phyloP scores from a whole-genome alignment of 2,113 vertebrate genomes.

The Rostratula benghalensis region DNA sequence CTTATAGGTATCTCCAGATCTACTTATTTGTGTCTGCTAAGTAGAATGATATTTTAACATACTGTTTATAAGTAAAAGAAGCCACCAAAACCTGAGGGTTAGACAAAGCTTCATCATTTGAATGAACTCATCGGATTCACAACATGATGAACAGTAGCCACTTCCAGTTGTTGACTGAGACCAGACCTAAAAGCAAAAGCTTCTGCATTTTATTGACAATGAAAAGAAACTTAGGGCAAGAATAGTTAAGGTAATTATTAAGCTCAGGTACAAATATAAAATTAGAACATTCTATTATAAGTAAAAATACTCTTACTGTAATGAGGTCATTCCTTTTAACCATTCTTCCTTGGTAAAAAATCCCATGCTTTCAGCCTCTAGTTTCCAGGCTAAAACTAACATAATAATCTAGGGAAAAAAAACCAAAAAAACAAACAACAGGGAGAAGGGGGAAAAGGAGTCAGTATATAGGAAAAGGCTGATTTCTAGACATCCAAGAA shows the following conservation, averaged over 20 bases:
- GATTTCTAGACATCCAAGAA: constrained; percentile 1
- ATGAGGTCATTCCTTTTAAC: constrained; percentile 93
- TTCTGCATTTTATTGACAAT: not conserved
- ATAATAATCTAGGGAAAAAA: constrained; percentile 86
- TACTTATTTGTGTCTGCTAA: not conserved
- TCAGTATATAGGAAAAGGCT: constrained; percentile 10
- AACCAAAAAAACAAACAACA: not conserved
- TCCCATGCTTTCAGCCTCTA: constrained; percentile 95
- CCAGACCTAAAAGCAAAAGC: not conserved
- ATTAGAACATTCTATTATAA: not conserved
- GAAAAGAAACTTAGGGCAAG: not conserved
- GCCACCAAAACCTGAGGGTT: not conserved
- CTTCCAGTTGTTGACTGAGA: not conserved
- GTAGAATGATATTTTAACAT: not conserved
- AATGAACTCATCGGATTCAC: not conserved
- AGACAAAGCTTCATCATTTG: not conserved
- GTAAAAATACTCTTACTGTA: constrained; percentile 86
- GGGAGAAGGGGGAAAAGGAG: not conserved
- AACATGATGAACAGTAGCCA: not conserved
- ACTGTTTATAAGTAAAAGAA: not conserved
- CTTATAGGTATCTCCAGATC: not conserved
- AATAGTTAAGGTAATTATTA: not conserved
- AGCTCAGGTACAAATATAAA: not conserved
- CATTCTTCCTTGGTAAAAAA: constrained; percentile 99
- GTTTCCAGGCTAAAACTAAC: constrained; percentile 97